Evolutionary conservation across 2,888 invertebrate genomes (phyloP), one percentile per base, ranked within the genome.

Genomic region (Cosmopolites sordidus): DNA sequence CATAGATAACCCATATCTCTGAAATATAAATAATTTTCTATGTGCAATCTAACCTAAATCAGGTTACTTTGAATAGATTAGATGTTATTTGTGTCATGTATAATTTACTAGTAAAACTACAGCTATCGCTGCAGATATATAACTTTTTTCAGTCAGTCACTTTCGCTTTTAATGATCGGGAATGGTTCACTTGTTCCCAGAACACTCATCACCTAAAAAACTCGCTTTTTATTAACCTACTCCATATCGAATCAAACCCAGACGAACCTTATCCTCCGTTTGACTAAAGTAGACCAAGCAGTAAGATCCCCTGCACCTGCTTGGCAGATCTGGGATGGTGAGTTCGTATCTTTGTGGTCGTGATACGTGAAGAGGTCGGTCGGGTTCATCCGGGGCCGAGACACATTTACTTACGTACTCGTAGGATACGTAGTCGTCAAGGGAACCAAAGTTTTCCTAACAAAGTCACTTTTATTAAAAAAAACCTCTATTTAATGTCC

Each of bases 351-450:
- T 64, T 12, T 33, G 60, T 48, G 44, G 62, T 44, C 56, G n/a
- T 29, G 62, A 67, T 67, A 51, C 16, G 4, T 37, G n/a, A 12
- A 37, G 54, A 3, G 49, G 58, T 3, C 27, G 40, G 12, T 50
- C 43, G 16, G 39, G 50, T 15, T 51, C 40, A 1, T 56, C 55
- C 1, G 52, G 44, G 1, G 73, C 75, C 9, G 78, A 62, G 16
- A 75, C 70, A 64, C 83, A 80, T 68, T 81, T 81, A 17, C 77
- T 76, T 11, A 84, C 79, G 70, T 93, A 95, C 62, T 91, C 89
- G 72, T 93, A 95, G 1, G 86, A 83, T 58, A 86, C 79, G 73
- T 92, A 92, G 63, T 94, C 92, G 58, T 89, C 87, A 45, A 92
- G 74, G 65, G 85, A 86, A 51, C 83, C 80, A 76, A 91, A 94